These are phyloP conservation scores for Sinohyriopsis cumingii DNA, from an alignment of 2,888 invertebrate genomes.

Conservation along the genomic window DNA sequence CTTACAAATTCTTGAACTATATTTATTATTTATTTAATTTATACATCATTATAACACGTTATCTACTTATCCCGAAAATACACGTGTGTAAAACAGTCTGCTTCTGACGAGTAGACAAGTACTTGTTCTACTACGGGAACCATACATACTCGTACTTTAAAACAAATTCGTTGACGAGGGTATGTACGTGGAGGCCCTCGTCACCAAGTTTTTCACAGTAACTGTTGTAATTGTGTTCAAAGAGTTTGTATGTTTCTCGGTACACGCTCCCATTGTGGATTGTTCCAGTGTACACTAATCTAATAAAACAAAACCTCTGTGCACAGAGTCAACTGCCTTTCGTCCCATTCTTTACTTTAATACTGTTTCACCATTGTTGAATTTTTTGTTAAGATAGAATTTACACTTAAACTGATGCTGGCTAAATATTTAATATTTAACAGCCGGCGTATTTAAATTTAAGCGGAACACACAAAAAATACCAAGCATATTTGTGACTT, in stretches of 20 bases:
- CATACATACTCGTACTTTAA: constrained; percentile 34
- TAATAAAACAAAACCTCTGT: constrained; percentile 50
- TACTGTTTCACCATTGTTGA: too few relatives aligned
- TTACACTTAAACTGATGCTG: too few relatives aligned
- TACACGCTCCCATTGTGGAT: constrained; percentile 47
- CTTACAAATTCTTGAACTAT: constrained; percentile 21
- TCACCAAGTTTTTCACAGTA: too few relatives aligned
- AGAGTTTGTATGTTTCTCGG: constrained; percentile 32
- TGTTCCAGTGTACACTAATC: constrained; percentile 51
- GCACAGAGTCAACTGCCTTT: constrained; percentile 35
- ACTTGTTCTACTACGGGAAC: constrained; percentile 51
- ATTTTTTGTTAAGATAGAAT: too few relatives aligned
- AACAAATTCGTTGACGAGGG: constrained; percentile 19
- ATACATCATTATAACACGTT: constrained; percentile 41
- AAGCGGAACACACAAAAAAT: too few relatives aligned
- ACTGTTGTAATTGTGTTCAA: too few relatives aligned
- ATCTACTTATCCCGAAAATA: constrained; percentile 31
- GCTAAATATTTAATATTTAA: too few relatives aligned
- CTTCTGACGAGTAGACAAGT: constrained; percentile 49
- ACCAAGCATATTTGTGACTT: too few relatives aligned
- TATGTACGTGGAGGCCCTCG: too few relatives aligned
- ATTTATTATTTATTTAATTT: constrained; percentile 39
- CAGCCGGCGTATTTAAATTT: too few relatives aligned
- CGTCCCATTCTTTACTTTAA: background rate
- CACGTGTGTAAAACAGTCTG: constrained; percentile 26